Evolutionary conservation across 2,113 vertebrate genomes (phyloP).

Genomic region (Barbus barbus): DNA sequence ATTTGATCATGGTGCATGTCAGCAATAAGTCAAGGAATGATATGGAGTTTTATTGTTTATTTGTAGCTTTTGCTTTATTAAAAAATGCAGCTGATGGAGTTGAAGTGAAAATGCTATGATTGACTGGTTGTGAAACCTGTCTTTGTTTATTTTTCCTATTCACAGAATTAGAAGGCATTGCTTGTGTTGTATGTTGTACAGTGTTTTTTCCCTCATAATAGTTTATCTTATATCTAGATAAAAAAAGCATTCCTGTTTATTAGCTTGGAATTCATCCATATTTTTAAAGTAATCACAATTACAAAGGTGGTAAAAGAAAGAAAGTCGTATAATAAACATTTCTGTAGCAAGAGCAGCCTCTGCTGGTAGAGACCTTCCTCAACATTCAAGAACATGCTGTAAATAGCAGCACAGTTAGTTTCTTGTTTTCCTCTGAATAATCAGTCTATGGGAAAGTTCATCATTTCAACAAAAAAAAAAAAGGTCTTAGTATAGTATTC

Average conservation of each 20-base stretch:
- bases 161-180: background rate
- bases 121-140: background rate
- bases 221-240: background rate
- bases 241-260: background rate
- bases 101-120: background rate
- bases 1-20: background rate
- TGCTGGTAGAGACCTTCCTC: background rate
- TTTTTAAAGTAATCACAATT: background rate
- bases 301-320: background rate
- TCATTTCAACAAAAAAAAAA: too few species aligned
- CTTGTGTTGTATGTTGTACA: background rate
- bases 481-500: too few species aligned
- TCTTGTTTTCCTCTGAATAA: background rate
- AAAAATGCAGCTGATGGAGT: background rate
- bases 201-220: background rate
- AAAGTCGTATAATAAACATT: background rate
- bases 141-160: background rate
- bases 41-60: background rate
- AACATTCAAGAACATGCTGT: background rate
- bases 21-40: background rate
- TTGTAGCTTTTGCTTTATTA: background rate
- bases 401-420: background rate
- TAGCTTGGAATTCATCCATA: background rate
- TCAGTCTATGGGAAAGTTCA: background rate
- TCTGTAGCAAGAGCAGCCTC: background rate